Evolutionary conservation across 2,113 vertebrate genomes (phyloP).

Genomic region (Nannospalax galili): DNA sequence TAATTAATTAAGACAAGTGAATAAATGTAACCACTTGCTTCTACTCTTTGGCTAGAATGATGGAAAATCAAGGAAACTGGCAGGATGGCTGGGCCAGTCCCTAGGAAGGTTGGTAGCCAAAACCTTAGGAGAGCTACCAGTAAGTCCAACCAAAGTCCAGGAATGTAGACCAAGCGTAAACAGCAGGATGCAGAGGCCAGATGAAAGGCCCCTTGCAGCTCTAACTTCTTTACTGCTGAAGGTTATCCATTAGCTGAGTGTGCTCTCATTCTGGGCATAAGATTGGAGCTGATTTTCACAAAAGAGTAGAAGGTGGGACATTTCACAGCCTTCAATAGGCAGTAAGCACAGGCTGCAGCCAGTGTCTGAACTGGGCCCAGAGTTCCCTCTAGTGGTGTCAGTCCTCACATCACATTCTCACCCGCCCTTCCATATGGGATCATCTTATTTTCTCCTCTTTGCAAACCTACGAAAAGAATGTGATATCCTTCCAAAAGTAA

Average conservation of each 20-base stretch:
- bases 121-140: neutral
- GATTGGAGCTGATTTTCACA: neutral
- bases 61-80: neutral
- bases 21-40: slow-evolving; percentile 14
- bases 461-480: neutral
- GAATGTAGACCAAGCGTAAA: neutral
- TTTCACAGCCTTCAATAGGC: neutral
- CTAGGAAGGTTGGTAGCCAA: neutral
- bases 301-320: neutral
- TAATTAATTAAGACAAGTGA: slow-evolving; percentile 25
- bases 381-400: slow-evolving; percentile 21
- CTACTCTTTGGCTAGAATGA: slow-evolving; percentile 11
- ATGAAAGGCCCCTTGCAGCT: neutral
- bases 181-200: neutral
- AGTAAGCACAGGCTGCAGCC: neutral
- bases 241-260: neutral
- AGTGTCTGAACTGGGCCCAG: neutral
- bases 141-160: neutral
- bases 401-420: neutral
- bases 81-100: neutral
- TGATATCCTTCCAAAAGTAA: neutral
- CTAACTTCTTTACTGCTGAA: neutral
- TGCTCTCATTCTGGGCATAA: neutral
- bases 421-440: accelerated
- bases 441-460: neutral